Conservation (phyloP, 1,140 invertebrate species). For the Drosophila willistoni region DNA sequence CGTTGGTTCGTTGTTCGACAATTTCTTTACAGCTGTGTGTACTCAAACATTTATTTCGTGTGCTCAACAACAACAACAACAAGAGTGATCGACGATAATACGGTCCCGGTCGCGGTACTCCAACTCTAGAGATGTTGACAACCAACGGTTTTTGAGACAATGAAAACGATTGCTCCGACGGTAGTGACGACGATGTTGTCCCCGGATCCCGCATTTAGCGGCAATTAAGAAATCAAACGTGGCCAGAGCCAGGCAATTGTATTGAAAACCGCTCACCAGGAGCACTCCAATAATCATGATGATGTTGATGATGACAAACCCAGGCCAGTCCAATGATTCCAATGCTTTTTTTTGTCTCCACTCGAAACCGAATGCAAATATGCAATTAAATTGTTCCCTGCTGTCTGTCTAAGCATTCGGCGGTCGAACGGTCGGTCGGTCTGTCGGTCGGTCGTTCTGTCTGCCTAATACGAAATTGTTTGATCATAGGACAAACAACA, state of each 20-base stretch:
- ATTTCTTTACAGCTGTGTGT: slow-evolving; percentile 65
- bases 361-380: slow-evolving; percentile 68
- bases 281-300: slow-evolving; percentile 21
- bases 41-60: slow-evolving; percentile 69
- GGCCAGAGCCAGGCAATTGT: slow-evolving; percentile 61
- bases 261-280: slow-evolving; percentile 67
- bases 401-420: too few relatives aligned
- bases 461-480: slow-evolving; percentile 67
- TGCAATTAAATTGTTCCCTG: slow-evolving; percentile 76
- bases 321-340: slow-evolving; percentile 40
- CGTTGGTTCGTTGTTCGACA: slow-evolving; percentile 39
- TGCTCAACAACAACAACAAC: slow-evolving; percentile 70
- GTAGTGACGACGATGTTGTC: slow-evolving; percentile 17
- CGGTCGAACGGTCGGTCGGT: slow-evolving; percentile 1
- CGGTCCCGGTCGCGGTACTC: slow-evolving; percentile 10
- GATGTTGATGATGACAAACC: slow-evolving; percentile 42
- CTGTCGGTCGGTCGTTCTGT: slow-evolving; percentile 50
- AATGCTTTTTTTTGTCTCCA: slow-evolving; percentile 20
- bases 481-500: slow-evolving; percentile 60
- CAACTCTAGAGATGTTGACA: slow-evolving; percentile 8
- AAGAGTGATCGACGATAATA: slow-evolving; percentile 77
- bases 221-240: slow-evolving; percentile 82
- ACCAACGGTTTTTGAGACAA: slow-evolving; percentile 17
- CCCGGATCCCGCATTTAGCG: slow-evolving; percentile 73
- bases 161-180: slow-evolving; percentile 33